Percentiles rank a stretch among this genome's conserved stretches.
These are phyloP conservation scores for Vulpes lagopus DNA, from an alignment of 2,113 vertebrate species.

Conservation along the genomic window DNA sequence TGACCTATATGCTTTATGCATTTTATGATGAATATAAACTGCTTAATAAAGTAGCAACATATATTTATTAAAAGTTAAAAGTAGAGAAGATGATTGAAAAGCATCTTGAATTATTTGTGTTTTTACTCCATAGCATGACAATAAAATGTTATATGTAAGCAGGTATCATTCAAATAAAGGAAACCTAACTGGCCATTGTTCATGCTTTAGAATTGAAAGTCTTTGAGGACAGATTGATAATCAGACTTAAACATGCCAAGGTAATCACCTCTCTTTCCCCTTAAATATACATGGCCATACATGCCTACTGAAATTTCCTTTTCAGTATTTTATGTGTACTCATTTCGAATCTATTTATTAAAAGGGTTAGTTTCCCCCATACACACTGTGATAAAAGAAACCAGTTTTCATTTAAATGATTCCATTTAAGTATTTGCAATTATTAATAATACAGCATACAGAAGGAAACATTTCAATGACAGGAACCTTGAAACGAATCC, in stretches of 20 bases:
- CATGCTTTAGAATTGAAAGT: slow-evolving; percentile 45
- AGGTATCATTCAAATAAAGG: slow-evolving; percentile 61
- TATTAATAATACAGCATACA: slow-evolving; percentile 65
- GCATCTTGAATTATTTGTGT: slow-evolving; percentile 12
- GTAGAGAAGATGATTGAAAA: slow-evolving; percentile 36
- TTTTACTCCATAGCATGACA: slow-evolving; percentile 46
- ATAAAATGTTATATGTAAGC: slow-evolving; percentile 24
- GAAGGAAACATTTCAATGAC: slow-evolving; percentile 77
- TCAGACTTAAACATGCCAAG: slow-evolving; percentile 65
- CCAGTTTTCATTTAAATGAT: slow-evolving; percentile 44
- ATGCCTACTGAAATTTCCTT: slow-evolving; percentile 55
- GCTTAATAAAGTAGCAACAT: not conserved
- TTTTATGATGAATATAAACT: not conserved
- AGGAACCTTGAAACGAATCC: slow-evolving; percentile 76
- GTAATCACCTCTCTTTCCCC: slow-evolving; percentile 26
- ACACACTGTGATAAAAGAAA: slow-evolving; percentile 24
- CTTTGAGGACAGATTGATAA: slow-evolving; percentile 34
- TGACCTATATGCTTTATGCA: not conserved
- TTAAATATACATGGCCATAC: slow-evolving; percentile 31
- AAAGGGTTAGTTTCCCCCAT: not conserved
- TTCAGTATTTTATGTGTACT: slow-evolving; percentile 9
- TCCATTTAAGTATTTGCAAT: slow-evolving; percentile 63
- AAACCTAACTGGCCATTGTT: slow-evolving; percentile 65
- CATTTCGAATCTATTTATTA: slow-evolving; percentile 66
- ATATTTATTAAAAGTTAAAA: slow-evolving; percentile 55